Base-by-base conservation (phyloP, 1,140 invertebrate genomes). In the Sycophaga agraensis region DNA sequence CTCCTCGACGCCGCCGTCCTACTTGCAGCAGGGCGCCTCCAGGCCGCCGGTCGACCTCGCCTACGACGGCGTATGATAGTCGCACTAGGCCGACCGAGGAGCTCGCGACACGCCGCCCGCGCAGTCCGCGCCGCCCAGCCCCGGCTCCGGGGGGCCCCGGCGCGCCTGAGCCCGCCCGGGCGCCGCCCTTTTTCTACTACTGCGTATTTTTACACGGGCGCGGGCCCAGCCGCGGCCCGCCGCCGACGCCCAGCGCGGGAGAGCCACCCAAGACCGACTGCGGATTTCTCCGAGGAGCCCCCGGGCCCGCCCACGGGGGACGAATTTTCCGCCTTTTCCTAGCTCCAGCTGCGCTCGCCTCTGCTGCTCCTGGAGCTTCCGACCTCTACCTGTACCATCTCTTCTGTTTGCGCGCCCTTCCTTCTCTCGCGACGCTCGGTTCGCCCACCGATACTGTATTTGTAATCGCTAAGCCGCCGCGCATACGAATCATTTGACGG, bases 1-100 rank as follows among this genome's bases (percentile, higher is more conserved):
- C 57, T 75, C 72, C 51, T 76, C 77, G 22, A 73, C 77, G 56
- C 73, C 79, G 54, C 76, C 79, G 21, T 75, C 77, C 65, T 81
- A 79, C 68, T 71, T 78, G 66, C 75, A 77, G 58, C 58, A 60
- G n/a, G 34, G 14, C 3, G n/a, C 17, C 63, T 75, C 77, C 64
- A 78, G 76, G 67, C 77, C 77, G 57, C 73, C 78, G 45, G 73
- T 79, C 65, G 78, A 81, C 67, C 74, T 81, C 55, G 73, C 73
- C 46, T 81, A 81, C 68, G 79, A 81, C 56, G 78, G 74, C 58
- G 78, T 80, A 81, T 81, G 79, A 81, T 81, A 81, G 76, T 78
- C 70, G 69, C 71, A 74, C 62, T 73, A 72, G 73, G 63, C 45
- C 1, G 42, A 7, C 21, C 21, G 14, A 26, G 48, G 12, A 4